phyloP scores from a whole-genome alignment of 92 coral and sea anemone genomes.

The Siderastrea radians region DNA sequence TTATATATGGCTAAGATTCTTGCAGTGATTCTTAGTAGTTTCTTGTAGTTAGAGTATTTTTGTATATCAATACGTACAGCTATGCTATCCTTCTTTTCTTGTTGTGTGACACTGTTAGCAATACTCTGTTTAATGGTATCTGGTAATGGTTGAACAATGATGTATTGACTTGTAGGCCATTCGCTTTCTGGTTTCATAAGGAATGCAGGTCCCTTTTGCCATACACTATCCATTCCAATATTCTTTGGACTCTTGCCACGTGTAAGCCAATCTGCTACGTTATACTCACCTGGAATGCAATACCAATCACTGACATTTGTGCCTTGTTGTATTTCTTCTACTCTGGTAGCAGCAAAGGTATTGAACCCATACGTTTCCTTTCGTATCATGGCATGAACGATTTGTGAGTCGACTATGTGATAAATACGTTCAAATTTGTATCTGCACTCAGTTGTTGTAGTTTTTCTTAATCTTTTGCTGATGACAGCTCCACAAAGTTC shows the following conservation, averaged over 20 bases:
- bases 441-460: conserved; percentile 51
- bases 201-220: conserved; percentile 61
- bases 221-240: conserved; percentile 41
- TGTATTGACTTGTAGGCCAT: conserved; percentile 51
- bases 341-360: conserved; percentile 75
- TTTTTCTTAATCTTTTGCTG: conserved; percentile 48
- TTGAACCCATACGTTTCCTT: conserved; percentile 64
- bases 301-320: conserved; percentile 68
- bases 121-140: conserved; percentile 7
- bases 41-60: neutral
- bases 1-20: neutral
- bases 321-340: conserved; percentile 72
- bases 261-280: conserved; percentile 77
- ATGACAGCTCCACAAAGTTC: neutral
- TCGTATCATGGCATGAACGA: conserved; percentile 62
- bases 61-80: neutral
- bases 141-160: conserved; percentile 1
- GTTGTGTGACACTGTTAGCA: neutral
- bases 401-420: conserved; percentile 63
- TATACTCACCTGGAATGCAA: conserved; percentile 58
- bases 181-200: conserved; percentile 56
- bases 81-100: too few species aligned
- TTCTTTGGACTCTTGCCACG: conserved; percentile 74
- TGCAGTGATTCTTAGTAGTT: neutral
- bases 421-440: conserved; percentile 40